Conservation (phyloP, 1,140 invertebrate species). For the Adelges cooleyi region DNA sequence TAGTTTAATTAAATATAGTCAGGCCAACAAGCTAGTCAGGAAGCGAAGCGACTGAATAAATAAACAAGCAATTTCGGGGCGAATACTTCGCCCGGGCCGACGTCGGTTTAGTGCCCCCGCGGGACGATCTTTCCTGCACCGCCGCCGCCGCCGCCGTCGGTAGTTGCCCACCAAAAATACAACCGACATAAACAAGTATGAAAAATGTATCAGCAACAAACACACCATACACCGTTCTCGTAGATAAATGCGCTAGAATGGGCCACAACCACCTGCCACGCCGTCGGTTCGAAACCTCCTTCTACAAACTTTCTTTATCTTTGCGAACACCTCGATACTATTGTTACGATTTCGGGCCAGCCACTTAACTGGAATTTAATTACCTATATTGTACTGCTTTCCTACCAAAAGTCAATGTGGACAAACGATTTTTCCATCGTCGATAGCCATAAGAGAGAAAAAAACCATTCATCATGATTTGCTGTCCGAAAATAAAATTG, state of each 20-base stretch:
- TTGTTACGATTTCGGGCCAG: not conserved
- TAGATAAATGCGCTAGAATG: not conserved
- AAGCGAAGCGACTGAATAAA: constrained; percentile 20
- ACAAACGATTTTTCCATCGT: too few species aligned
- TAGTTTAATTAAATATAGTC: constrained; percentile 28
- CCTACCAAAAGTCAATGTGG: too few species aligned
- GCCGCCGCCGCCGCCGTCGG: not conserved
- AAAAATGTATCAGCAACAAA: constrained; percentile 17
- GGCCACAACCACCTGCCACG: not conserved
- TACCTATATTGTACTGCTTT: too few species aligned
- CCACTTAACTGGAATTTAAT: too few species aligned
- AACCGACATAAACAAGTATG: constrained; percentile 27
- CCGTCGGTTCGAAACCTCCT: not conserved
- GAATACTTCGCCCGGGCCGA: not conserved
- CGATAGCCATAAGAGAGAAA: too few species aligned
- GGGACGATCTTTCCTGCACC: not conserved
- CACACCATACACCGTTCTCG: not conserved
- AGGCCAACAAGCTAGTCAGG: constrained; percentile 1
- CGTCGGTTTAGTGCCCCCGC: constrained; percentile 22
- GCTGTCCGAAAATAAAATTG: too few species aligned
- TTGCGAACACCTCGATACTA: not conserved
- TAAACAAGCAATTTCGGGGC: constrained; percentile 25
- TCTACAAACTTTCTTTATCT: not conserved
- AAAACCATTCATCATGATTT: too few species aligned
- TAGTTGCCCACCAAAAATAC: constrained; percentile 17